Base-by-base conservation (phyloP, 2,888 invertebrate species). In the Empis livida region DNA sequence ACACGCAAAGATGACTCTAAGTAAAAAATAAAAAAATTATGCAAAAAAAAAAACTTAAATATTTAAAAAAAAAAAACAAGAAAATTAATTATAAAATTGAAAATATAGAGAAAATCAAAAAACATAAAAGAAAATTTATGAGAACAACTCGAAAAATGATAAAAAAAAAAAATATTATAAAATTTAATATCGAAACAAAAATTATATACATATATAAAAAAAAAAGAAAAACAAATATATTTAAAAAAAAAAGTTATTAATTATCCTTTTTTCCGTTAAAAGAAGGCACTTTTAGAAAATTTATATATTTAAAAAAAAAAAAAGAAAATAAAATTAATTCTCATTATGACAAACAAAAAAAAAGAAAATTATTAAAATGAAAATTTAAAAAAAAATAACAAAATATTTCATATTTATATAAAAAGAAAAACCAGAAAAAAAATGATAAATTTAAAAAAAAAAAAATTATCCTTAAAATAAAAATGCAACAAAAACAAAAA, bases 1-100 rank as follows among this genome's bases (percentile, higher is more conserved):
- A 65, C 68, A 67, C 69, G 69, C 67, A 70, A 70, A 70, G 69
- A 70, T 65, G 69, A 70, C 61, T 66, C 68, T 61, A 68, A 68
- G 51, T 48, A 48, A 53, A 51, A 46, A 47, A 49, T 45, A 46
- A 44, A 37, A 49, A 44, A 32, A 37, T 32, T 16, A 56, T 53
- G 55, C 53, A 49, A 35, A 39, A 42, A 50, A 49, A 42, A 46
- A 38, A 10, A 10, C 17, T 14, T 51, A 53, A 45, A n/a, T n/a
- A n/a, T n/a, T n/a, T 44, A 54, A 49, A 48, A 44, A 52, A 52
- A 51, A 47, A 46, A 51, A 55, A 53, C 45, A 53, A 45, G 38
- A 47, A 42, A 41, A 10, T 49, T 42, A 48, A 32, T 14, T n/a
- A 16, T 6, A 31, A 14, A 31, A 30, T n/a, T 30, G 15, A 15